These are phyloP conservation scores for Panopea generosa DNA, from an alignment of 2,888 invertebrate species.

Conservation along the genomic window DNA sequence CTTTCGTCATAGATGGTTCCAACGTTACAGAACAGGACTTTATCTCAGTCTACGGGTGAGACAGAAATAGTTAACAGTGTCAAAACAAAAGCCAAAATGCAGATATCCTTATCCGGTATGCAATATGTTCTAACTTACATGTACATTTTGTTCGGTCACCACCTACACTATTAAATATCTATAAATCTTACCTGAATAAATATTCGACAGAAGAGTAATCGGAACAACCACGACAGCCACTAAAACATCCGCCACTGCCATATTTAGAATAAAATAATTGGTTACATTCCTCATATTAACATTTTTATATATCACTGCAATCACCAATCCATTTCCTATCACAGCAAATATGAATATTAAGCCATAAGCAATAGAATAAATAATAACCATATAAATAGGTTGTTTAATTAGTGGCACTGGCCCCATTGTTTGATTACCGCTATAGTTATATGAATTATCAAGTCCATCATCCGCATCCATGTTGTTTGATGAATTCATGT, in stretches of 20 bases:
- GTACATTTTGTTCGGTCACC: too few species aligned
- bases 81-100: too few species aligned
- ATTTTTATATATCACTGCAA: slow-evolving; percentile 81
- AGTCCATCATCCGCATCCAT: too few species aligned
- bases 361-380: slow-evolving; percentile 80
- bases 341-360: slow-evolving; percentile 81
- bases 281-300: slow-evolving; percentile 84
- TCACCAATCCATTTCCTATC: slow-evolving; percentile 83
- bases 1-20: too few species aligned
- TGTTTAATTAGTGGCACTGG: slow-evolving; percentile 65
- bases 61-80: too few species aligned
- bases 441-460: too few species aligned
- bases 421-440: neutral
- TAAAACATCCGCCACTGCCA: slow-evolving; percentile 76
- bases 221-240: slow-evolving; percentile 72
- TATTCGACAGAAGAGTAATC: slow-evolving; percentile 69
- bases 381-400: slow-evolving; percentile 68
- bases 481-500: too few species aligned
- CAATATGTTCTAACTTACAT: too few species aligned
- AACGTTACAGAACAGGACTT: too few species aligned
- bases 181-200: neutral
- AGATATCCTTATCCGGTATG: too few species aligned
- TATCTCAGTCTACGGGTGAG: too few species aligned
- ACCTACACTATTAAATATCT: too few species aligned
- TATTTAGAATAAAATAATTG: slow-evolving; percentile 77